These are phyloP conservation scores for Diuraphis noxia DNA, from an alignment of 1,140 invertebrate species.

Conservation along the genomic window DNA sequence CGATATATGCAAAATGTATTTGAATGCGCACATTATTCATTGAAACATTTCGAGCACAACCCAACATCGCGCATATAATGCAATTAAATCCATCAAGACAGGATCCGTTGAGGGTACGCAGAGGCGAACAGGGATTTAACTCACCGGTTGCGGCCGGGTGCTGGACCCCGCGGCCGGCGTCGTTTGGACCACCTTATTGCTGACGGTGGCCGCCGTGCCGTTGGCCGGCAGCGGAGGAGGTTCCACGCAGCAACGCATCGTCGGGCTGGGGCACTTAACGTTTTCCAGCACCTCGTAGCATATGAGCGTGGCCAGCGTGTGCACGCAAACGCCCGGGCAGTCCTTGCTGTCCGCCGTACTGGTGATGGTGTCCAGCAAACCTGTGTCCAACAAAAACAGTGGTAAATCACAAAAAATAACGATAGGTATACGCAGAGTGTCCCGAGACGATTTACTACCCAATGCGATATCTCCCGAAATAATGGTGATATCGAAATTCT, in stretches of 20 bases:
- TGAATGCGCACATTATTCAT: too few species aligned
- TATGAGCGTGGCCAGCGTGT: constrained; percentile 77
- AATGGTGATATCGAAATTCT: too few species aligned
- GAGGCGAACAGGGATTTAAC: background rate
- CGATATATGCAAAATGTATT: too few species aligned
- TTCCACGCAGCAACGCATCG: constrained; percentile 82
- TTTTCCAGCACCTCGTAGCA: constrained; percentile 82
- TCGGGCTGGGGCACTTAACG: constrained; percentile 73
- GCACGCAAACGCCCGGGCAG: constrained; percentile 83
- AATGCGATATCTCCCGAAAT: too few species aligned
- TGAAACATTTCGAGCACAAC: too few species aligned
- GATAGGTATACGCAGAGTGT: too few species aligned
- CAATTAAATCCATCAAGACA: too few species aligned
- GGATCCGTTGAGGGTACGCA: too few species aligned
- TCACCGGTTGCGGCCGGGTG: constrained; percentile 35
- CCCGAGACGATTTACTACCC: too few species aligned
- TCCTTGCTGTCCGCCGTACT: constrained; percentile 79
- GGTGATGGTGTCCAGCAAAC: constrained; percentile 79
- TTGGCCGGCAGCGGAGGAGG: constrained; percentile 63
- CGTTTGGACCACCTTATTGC: constrained; percentile 19
- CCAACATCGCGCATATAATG: too few species aligned
- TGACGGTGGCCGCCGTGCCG: constrained; percentile 45
- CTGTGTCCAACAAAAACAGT: constrained; percentile 62
- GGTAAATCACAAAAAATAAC: background rate
- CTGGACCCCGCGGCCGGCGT: constrained; percentile 32